These are phyloP conservation scores for Scomber japonicus DNA, from an alignment of 2,113 vertebrate species.

Conservation along the genomic window DNA sequence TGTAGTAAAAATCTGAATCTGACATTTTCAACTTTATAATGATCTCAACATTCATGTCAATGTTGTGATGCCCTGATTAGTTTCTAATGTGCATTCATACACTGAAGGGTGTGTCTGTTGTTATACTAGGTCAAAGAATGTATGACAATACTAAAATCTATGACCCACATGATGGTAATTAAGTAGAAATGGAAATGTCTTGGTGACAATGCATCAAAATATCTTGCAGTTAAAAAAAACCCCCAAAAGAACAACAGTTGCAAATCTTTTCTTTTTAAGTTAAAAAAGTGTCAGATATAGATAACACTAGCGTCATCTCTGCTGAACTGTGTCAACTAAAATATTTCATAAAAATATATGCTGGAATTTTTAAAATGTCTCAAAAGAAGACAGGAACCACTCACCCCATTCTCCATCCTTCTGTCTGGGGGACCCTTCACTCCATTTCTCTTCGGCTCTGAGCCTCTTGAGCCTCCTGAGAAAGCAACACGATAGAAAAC, in stretches of 20 bases:
- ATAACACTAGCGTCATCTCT: no score
- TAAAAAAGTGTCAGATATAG: no score
- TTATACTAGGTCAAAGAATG: neutral
- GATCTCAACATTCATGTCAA: constrained; percentile 8
- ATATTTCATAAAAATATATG: no score
- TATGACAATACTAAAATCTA: neutral
- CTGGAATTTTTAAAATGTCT: neutral
- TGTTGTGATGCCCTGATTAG: constrained; percentile 11
- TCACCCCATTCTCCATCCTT: constrained; percentile 95
- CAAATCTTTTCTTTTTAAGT: no score
- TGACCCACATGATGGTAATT: neutral
- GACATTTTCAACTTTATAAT: constrained; percentile 3
- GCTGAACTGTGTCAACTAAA: no score
- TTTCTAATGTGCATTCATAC: constrained; percentile 32
- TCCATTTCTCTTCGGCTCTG: constrained; percentile 92
- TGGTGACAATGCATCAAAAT: neutral
- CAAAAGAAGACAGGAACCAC: constrained; percentile 77
- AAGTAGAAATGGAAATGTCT: neutral
- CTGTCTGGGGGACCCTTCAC: constrained; percentile 89
- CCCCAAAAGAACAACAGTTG: neutral
- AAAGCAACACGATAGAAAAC: constrained; percentile 53
- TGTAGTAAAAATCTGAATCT: neutral
- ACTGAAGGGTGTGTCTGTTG: constrained; percentile 8
- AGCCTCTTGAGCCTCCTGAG: constrained; percentile 86
- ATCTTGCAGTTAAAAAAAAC: neutral